Conservation (phyloP, 2,888 invertebrate species). For the Gastrophysa polygoni region DNA sequence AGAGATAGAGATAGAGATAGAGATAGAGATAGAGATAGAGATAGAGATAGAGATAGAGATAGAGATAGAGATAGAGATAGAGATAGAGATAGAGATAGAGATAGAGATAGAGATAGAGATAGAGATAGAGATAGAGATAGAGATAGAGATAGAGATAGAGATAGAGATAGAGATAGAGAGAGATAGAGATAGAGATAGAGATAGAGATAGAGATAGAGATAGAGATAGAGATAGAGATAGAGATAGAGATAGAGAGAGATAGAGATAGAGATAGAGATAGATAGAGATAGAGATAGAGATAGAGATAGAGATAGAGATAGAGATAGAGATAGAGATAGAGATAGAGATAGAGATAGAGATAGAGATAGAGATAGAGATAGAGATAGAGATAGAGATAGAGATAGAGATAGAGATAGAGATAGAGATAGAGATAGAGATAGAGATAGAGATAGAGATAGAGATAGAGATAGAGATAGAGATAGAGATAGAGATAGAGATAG, state of each 20-base stretch:
- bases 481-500: conserved; percentile 17
- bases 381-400: conserved; percentile 19
- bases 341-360: conserved; percentile 16
- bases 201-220: conserved; percentile 14
- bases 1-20: conserved; percentile 13
- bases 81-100: conserved; percentile 14
- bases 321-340: conserved; percentile 18
- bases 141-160: conserved; percentile 12
- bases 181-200: conserved; percentile 14
- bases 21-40: conserved; percentile 9
- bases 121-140: conserved; percentile 11
- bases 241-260: conserved; percentile 19
- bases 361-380: conserved; percentile 18
- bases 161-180: conserved; percentile 10
- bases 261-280: conserved; percentile 17
- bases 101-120: conserved; percentile 12
- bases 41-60: conserved; percentile 8
- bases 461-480: conserved; percentile 17
- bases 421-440: conserved; percentile 19
- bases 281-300: conserved; percentile 18
- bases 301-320: conserved; percentile 18
- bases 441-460: conserved; percentile 19
- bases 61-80: conserved; percentile 12
- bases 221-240: conserved; percentile 14
- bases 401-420: conserved; percentile 18